A percentile compares a stretch with the other conserved stretches of the same genome.
Conservation (phyloP, 2,113 vertebrate species). For the Sitta europaea region DNA sequence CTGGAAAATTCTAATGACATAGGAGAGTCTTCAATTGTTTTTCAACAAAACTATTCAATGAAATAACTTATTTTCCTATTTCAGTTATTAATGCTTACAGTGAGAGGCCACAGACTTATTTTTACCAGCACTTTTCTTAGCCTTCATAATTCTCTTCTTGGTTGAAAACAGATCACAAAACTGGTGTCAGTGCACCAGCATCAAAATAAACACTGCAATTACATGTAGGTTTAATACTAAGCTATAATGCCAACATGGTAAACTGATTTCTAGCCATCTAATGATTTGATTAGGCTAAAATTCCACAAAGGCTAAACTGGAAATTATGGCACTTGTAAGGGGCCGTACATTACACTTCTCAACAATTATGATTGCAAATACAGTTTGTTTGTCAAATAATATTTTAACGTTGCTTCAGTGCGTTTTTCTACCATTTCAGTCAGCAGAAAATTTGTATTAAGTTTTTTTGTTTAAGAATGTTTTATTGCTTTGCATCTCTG, state of each 20-base stretch:
- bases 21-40: not conserved
- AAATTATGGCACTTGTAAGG: not conserved
- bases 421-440: not conserved
- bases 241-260: not conserved
- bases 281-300: not conserved
- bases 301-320: not conserved
- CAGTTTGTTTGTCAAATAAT: not conserved
- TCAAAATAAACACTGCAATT: not conserved
- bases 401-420: not conserved
- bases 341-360: not conserved
- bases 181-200: not conserved
- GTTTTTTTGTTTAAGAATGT: not conserved
- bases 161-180: not conserved
- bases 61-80: not conserved
- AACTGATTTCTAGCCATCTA: not conserved
- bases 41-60: not conserved
- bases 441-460: not conserved
- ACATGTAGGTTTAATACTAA: not conserved
- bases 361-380: not conserved
- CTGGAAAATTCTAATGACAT: not conserved
- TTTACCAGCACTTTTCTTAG: not conserved
- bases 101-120: not conserved
- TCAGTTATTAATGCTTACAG: not conserved
- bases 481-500: not conserved
- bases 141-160: not conserved